Base-by-base conservation (phyloP, 1,140 invertebrate genomes). In the Bombus difficillimus region DNA sequence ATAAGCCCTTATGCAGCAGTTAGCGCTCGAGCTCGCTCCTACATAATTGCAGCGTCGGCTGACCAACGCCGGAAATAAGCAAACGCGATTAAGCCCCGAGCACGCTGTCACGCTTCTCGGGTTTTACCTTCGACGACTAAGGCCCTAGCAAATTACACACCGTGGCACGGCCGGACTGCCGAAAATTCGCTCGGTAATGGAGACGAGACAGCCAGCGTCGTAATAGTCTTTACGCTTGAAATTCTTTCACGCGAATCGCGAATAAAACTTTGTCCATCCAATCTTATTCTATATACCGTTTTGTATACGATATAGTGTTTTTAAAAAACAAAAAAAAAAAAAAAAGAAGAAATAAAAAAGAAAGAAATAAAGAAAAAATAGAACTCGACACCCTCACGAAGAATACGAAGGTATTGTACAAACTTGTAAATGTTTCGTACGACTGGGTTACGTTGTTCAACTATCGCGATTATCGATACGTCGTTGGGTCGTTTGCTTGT, bases 21-120 rank as follows among this genome's bases (percentile, higher is more conserved):
- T 85, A 85, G 85, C 87, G 86, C 87, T 85, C 85, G 71, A 81
- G 81, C 81, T 87, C 82, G 72, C 83, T 86, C 69, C 77, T 69
- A 79, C 72, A 91, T 93, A 94, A 95, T 95, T 94, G 92, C 89
- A 84, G 59, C 68, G 79, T 85, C 64, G 71, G 83, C 87, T 86
- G 89, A 87, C 91, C 89, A 84, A 91, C 89, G 87, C 89, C 93
- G 93, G 94, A 95, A 95, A 93, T 94, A 92, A 93, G 91, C 92
- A 93, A 94, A 94, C 92, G 92, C 91, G 93, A 95, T 94, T 93
- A 93, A 93, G 90, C 83, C 89, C 88, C 90, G 83, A 47, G 72
- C 80, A 85, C 88, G 89, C 91, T 93, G 94, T 94, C 93, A 94
- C 92, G 93, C 91, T 93, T 91, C 89, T 66, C 90, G 64, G 77